phyloP scores from a whole-genome alignment of 2,888 invertebrate genomes.

The Phasia obesa region DNA sequence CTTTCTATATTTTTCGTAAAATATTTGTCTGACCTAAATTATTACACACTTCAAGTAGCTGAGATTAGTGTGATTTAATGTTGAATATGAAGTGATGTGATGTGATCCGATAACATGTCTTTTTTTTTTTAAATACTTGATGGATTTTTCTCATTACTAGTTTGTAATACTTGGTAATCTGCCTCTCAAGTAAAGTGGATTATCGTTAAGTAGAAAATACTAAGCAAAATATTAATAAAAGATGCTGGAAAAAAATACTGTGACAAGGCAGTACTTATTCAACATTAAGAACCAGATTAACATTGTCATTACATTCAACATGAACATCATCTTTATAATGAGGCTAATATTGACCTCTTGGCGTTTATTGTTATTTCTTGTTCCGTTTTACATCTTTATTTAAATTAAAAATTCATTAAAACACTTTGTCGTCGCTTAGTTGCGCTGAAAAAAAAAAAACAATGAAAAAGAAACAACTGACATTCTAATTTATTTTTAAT shows the following conservation, averaged over 20 bases:
- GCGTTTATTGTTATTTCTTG: not conserved
- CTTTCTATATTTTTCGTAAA: slow-evolving; percentile 1
- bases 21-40: slow-evolving; percentile 53
- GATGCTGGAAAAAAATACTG: not conserved
- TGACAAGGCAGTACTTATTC: slow-evolving; percentile 16
- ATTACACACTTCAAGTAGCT: slow-evolving; percentile 49
- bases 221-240: not conserved
- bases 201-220: slow-evolving; percentile 13
- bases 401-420: slow-evolving; percentile 5
- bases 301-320: slow-evolving; percentile 36
- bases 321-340: not conserved
- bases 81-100: slow-evolving; percentile 20
- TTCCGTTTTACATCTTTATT: not conserved
- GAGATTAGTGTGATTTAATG: slow-evolving; percentile 48
- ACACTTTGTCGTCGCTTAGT: not conserved
- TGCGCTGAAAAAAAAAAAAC: not conserved
- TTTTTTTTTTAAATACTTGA: slow-evolving; percentile 46
- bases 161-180: not conserved
- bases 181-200: slow-evolving; percentile 25
- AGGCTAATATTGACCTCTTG: slow-evolving; percentile 13
- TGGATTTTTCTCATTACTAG: not conserved
- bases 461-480: not conserved
- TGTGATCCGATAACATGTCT: slow-evolving; percentile 31
- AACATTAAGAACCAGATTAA: slow-evolving; percentile 47
- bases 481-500: slow-evolving; percentile 25